These are phyloP conservation scores for Knipowitschia caucasica DNA, from an alignment of 2,797 vertebrate genomes.

Conservation along the genomic window DNA sequence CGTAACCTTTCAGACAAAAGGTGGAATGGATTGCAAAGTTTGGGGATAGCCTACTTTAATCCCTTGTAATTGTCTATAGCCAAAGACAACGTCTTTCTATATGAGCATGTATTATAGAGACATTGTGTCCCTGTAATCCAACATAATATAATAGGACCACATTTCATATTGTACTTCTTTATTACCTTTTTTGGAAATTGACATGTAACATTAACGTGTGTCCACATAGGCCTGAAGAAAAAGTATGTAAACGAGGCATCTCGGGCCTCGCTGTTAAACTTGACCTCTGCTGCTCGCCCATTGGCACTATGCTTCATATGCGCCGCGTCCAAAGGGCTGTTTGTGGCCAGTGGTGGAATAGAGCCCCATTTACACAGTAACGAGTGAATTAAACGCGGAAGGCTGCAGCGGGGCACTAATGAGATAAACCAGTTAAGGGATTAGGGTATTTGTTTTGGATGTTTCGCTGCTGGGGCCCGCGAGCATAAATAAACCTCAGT, in stretches of 20 bases:
- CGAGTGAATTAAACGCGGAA: slow-evolving; percentile 52
- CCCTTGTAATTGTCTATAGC: no score
- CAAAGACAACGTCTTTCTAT: no score
- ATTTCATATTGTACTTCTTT: no score
- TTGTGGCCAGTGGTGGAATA: slow-evolving; percentile 50
- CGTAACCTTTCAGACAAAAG: no score
- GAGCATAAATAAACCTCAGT: slow-evolving; percentile 55
- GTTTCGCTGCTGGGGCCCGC: slow-evolving; percentile 59
- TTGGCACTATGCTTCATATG: slow-evolving; percentile 61
- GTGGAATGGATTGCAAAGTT: no score
- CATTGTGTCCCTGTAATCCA: no score
- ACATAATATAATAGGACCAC: no score
- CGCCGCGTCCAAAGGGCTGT: slow-evolving; percentile 46
- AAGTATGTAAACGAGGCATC: slow-evolving; percentile 29
- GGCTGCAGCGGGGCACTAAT: slow-evolving; percentile 66
- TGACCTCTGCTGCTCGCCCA: slow-evolving; percentile 63
- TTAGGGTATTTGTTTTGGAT: slow-evolving; percentile 73
- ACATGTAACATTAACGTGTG: no score
- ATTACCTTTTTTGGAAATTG: no score
- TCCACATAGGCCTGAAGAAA: no score
- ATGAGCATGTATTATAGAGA: no score
- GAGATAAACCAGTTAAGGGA: slow-evolving; percentile 65
- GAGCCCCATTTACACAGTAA: slow-evolving; percentile 69
- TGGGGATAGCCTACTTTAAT: no score
- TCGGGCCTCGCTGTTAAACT: slow-evolving; percentile 56